Evolutionary conservation across 2,888 invertebrate genomes (phyloP).

Genomic region (Agrypnus murinus): DNA sequence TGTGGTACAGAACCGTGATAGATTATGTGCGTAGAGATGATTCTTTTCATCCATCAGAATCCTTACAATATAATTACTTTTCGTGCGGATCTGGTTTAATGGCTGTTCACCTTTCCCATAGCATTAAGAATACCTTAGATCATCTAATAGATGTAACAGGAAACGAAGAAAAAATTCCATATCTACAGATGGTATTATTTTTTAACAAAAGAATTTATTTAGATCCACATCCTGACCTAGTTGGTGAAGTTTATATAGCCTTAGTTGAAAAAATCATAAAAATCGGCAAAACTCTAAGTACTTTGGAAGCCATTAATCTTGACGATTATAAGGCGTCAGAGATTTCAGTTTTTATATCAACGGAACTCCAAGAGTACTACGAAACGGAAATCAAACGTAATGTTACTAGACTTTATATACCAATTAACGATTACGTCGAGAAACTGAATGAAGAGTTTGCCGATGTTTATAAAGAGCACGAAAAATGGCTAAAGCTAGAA

Average conservation of each 20-base stretch:
- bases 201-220: conserved; percentile 75
- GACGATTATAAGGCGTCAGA: conserved; percentile 53
- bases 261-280: conserved; percentile 70
- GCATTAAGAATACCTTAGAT: conserved; percentile 80
- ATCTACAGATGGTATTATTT: conserved; percentile 75
- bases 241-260: conserved; percentile 75
- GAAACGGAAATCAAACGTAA: conserved; percentile 36
- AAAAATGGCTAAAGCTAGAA: no score
- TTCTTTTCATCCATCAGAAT: not conserved
- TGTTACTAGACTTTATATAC: conserved; percentile 42
- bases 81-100: conserved; percentile 69
- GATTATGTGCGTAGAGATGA: conserved; percentile 40
- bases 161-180: conserved; percentile 75
- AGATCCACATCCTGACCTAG: conserved; percentile 75
- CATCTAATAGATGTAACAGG: conserved; percentile 76
- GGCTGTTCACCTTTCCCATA: conserved; percentile 78
- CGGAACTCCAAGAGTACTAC: conserved; percentile 58
- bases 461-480: conserved; percentile 57
- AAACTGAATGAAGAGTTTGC: conserved; percentile 48
- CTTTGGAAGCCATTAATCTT: conserved; percentile 59
- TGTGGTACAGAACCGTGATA: conserved; percentile 58
- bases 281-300: conserved; percentile 54
- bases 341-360: conserved; percentile 63
- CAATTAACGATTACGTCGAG: conserved; percentile 47
- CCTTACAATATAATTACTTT: conserved; percentile 30